Evolutionary conservation across 1,140 invertebrate genomes (phyloP), one percentile per base, ranked within the genome.

Genomic region (Riptortus pedestris): DNA sequence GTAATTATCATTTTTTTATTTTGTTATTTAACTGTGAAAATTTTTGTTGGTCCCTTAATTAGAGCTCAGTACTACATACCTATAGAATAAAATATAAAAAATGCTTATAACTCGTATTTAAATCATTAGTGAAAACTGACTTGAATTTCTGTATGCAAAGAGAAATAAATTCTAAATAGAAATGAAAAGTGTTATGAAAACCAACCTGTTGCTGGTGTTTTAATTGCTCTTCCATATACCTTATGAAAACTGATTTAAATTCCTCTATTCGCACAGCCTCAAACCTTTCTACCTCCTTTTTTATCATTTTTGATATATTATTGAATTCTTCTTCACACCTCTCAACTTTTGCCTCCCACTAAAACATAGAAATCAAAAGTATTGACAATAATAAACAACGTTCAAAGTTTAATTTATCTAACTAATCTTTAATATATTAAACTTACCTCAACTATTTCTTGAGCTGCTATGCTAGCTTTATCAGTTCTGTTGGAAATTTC

Each of bases 281-380:
- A 77, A 96, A 96, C 28, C 89, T 80, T 69, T 95, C 91, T 74
- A 98, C 83, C 77, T 99, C 96, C 64, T 90, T 89, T 72, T 96
- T 93, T 67, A 99, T 98, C 76, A 92, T 92, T 68, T 87, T 85
- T 0, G 94, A 98, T 72, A 99, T 97, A 70, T 87, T 87, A 72
- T 97, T 88, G 77, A 99, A 99, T 71, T 97, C 93, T 72, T 96
- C 91, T 73, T 98, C 91, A 9, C 93, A 90, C 68, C 93, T 83
- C 71, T 97, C 93, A 9, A 98, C 93, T 77, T 97, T 97, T 0
- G 88, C 80, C 73, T 97, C 93, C 90, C 92, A 97, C 82, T 94
- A 70, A 3, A 71, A 73, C 67, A 70, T 69, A 67, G 57, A 67
- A 62, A 68, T 65, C 60, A n/a, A n/a, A n/a, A n/a, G n/a, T n/a